Evolutionary conservation across 1,140 invertebrate species (phyloP), one percentile per base, ranked within the genome.

Genomic region (Bombus haemorrhoidalis): DNA sequence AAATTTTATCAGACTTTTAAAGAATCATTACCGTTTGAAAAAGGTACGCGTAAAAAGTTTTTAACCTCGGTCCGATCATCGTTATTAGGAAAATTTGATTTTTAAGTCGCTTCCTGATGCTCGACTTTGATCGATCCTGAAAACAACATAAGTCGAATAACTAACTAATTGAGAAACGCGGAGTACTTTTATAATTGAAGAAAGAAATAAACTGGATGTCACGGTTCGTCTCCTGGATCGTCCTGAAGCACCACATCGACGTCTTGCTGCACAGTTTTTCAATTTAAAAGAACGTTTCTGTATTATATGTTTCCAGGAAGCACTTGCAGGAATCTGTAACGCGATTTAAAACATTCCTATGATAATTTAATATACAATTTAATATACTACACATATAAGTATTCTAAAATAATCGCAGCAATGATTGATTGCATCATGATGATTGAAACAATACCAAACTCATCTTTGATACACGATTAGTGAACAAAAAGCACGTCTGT

Each of bases 101-200:
- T 66, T 28, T 28, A 53, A 64, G 25, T 39, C 41, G 12, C 32
- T 66, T 59, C 39, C 72, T 75, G 37, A 13, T 37, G 3, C 34
- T 25, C 22, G n/a, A 8, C 28, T 13, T 22, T 28, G 41, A 47
- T 66, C 41, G 41, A 72, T 39, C 28, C 8, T 6, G 15, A 10
- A 28, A 47, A 37, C 13, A 18, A 28, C 43, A 47, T 28, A 32
- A 39, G 4, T 69, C 10, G 71, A 32, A 8, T 25, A 66, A 82
- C 39, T 64, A 47, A 5, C 53, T 8, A 34, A 18, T 22, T 18
- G 5, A 68, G 62, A 18, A 64, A 41, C 69, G 39, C 47, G 57
- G 25, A 64, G 28, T 66, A n/a, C 43, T 73, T 53, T 43, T 64
- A 66, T 76, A 76, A 76, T 76, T 39, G 59, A 25, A 32, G 28